Base-by-base conservation (phyloP, 2,797 vertebrate genomes). In the Tauraco hartlaubi region DNA sequence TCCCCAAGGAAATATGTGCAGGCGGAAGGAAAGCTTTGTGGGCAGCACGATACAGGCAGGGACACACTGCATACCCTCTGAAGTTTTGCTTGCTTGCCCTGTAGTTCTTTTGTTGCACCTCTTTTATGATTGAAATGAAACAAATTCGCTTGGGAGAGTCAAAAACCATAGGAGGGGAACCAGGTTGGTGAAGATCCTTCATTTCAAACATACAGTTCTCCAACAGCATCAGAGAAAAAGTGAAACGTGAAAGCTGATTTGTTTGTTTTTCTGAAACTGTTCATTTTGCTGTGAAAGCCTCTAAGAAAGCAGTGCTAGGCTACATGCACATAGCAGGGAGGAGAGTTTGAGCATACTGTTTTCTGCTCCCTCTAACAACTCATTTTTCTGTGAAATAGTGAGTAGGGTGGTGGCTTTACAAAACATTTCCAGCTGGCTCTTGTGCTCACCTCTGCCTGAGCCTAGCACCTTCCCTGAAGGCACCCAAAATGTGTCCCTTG, bases 1-100 rank as follows among this genome's bases (percentile, higher is more conserved):
- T 33, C 12, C 16, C 19, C 31, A 41, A 54, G 46, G 52, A 35
- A 35, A 58, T 74, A 74, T 0, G 0, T 4, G 31, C 25, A 71
- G n/a, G 52, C 28, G 71, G 69, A 62, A 59, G 48, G 48, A 81
- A 74, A 59, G 12, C 20, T 77, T 79, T 0, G 1, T 16, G 12
- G 48, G 44, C 90, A 88, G 52, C n/a, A 62, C 2, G 1, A 51
- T 48, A 35, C 35, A n/a, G 28, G 44, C 54, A 72, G 28, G 21
- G 16, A 64, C 54, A 58, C 18, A 9, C 10, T 26, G 25, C 3
- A 2, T n/a, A 35, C 16, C 29, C 51, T 84, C 51, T 0, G 0
- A 26, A 25, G 9, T n/a, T 82, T 80, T 59, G 0, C 49, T 54
- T 77, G 21, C 35, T 74, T 71, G 28, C 5, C 22, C 18, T 61